Conservation (phyloP, 2,888 invertebrate species). For the Lepeophtheirus nordmannii region DNA sequence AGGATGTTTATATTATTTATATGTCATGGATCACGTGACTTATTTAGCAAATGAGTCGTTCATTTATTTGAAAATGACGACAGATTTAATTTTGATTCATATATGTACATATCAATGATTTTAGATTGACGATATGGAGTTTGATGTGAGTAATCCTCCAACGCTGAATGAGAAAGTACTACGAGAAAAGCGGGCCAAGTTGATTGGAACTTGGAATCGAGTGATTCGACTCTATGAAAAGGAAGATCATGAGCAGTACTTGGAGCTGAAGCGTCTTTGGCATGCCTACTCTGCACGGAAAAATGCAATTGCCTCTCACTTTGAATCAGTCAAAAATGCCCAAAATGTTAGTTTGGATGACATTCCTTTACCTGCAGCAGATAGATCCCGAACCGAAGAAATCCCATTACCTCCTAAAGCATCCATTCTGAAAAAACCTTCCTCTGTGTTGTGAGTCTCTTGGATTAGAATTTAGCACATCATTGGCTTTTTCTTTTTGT, state of each 20-base stretch:
- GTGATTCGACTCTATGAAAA: constrained; percentile 89
- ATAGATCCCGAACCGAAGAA: constrained; percentile 28
- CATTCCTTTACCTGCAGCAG: constrained; percentile 60
- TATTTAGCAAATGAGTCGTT: neutral
- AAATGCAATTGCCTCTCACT: constrained; percentile 71
- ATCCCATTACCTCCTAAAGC: constrained; percentile 29
- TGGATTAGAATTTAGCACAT: neutral
- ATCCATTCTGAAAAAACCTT: constrained; percentile 58
- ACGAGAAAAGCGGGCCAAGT: constrained; percentile 85
- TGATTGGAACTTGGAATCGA: constrained; percentile 83
- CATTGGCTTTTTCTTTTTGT: constrained; percentile 5
- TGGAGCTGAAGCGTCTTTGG: constrained; percentile 74
- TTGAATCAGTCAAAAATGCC: constrained; percentile 85
- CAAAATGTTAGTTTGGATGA: constrained; percentile 86
- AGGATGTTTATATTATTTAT: neutral
- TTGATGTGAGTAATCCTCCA: constrained; percentile 82
- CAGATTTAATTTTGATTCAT: neutral
- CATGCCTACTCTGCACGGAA: constrained; percentile 80
- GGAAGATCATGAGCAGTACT: constrained; percentile 86
- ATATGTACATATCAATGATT: neutral
- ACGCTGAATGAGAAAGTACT: constrained; percentile 89
- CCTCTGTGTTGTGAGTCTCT: constrained; percentile 38
- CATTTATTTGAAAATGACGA: neutral
- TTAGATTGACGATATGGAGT: constrained; percentile 48
- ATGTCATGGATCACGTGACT: neutral